Conservation (phyloP, 2,797 vertebrate genomes). For the Petrocephalus schoutedeni region DNA sequence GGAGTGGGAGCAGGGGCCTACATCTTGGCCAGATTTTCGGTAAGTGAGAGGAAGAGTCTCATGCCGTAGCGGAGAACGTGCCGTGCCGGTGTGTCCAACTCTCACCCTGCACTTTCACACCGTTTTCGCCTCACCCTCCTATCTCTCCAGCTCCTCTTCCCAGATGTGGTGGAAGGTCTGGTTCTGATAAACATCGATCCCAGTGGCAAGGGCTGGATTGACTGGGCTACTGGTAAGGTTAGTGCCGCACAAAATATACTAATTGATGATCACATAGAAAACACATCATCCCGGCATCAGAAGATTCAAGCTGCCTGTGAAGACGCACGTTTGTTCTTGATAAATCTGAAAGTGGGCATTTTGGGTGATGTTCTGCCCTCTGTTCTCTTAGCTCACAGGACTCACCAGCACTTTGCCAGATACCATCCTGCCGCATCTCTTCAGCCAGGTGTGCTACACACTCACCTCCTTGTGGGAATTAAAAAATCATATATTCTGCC, state of each 20-base stretch:
- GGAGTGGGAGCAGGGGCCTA: slow-evolving; percentile 94
- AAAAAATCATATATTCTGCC: not conserved
- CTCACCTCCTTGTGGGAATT: not conserved
- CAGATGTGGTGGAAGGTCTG: slow-evolving; percentile 87
- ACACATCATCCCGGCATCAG: not conserved
- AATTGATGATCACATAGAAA: not conserved
- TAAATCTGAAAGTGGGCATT: not conserved
- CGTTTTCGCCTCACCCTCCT: not conserved
- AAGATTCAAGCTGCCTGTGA: not conserved
- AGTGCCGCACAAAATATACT: slow-evolving; percentile 18
- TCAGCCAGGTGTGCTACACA: slow-evolving; percentile 79
- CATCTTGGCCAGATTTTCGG: slow-evolving; percentile 89
- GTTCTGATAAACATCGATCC: slow-evolving; percentile 94
- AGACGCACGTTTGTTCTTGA: not conserved
- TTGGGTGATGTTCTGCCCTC: not conserved
- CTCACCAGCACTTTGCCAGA: slow-evolving; percentile 84
- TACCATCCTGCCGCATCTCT: slow-evolving; percentile 84
- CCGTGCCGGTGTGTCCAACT: not conserved
- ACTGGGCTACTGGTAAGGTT: slow-evolving; percentile 94
- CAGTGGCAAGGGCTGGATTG: slow-evolving; percentile 95
- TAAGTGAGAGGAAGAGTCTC: slow-evolving; percentile 54
- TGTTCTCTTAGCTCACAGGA: slow-evolving; percentile 72
- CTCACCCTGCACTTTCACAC: not conserved
- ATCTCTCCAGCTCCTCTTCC: slow-evolving; percentile 78
- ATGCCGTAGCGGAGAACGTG: not conserved